phyloP scores from a whole-genome alignment of 2,113 vertebrate species.

The Naja naja region DNA sequence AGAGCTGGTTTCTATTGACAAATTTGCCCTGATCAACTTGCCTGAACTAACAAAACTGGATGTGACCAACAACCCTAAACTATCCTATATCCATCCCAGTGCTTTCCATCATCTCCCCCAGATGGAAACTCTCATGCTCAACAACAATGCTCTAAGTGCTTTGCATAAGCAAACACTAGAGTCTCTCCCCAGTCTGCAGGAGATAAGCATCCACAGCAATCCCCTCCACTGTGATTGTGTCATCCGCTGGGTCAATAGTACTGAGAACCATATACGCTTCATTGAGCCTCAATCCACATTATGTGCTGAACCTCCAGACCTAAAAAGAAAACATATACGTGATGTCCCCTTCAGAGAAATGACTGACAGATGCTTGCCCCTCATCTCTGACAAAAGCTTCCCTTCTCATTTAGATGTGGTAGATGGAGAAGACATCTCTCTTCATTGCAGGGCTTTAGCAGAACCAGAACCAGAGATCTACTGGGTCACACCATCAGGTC shows the following conservation, averaged over 20 bases:
- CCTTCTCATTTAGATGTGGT: slow-evolving; percentile 75
- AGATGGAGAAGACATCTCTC: slow-evolving; percentile 65
- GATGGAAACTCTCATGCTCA: slow-evolving; percentile 96
- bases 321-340: slow-evolving; percentile 79
- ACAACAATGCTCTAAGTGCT: slow-evolving; percentile 93
- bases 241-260: slow-evolving; percentile 89
- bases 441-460: slow-evolving; percentile 91
- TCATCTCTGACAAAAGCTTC: slow-evolving; percentile 81
- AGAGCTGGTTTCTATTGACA: slow-evolving; percentile 89
- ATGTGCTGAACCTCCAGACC: slow-evolving; percentile 90
- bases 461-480: slow-evolving; percentile 91
- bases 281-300: slow-evolving; percentile 93
- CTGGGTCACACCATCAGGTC: slow-evolving; percentile 88
- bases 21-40: slow-evolving; percentile 84
- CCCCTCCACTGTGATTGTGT: slow-evolving; percentile 94
- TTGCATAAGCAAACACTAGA: slow-evolving; percentile 85
- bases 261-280: slow-evolving; percentile 79
- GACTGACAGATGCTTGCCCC: slow-evolving; percentile 86
- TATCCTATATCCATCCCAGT: slow-evolving; percentile 91
- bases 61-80: slow-evolving; percentile 92
- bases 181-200: slow-evolving; percentile 89
- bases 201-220: slow-evolving; percentile 94
- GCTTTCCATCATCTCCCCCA: slow-evolving; percentile 86
- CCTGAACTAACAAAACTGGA: slow-evolving; percentile 95
- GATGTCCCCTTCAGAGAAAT: slow-evolving; percentile 91